These are phyloP conservation scores for Chroicocephalus ridibundus DNA, from an alignment of 2,113 vertebrate species.

Conservation along the genomic window DNA sequence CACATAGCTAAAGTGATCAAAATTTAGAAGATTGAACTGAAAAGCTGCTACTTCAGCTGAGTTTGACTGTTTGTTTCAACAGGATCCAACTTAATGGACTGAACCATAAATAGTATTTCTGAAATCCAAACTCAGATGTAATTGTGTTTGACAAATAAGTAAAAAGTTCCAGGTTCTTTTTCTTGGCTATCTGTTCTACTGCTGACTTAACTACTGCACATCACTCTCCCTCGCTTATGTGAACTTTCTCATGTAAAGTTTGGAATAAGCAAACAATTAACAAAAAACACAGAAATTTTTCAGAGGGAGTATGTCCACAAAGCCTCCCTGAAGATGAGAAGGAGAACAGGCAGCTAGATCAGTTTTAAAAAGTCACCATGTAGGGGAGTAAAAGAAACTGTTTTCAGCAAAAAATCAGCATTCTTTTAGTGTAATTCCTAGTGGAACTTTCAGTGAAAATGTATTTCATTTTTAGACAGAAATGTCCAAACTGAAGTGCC, in stretches of 20 bases:
- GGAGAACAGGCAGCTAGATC: neutral
- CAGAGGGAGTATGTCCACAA: neutral
- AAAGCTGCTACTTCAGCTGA: neutral
- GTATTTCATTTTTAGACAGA: neutral
- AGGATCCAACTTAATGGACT: neutral
- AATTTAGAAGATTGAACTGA: neutral
- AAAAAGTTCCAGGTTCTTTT: slow-evolving; percentile 5
- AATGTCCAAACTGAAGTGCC: neutral
- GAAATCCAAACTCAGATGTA: neutral
- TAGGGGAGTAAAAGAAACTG: neutral
- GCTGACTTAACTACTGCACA: neutral
- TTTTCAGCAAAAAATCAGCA: neutral
- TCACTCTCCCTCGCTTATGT: neutral
- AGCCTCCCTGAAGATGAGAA: neutral
- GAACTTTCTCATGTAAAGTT: neutral
- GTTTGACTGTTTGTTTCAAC: neutral
- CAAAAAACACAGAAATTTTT: neutral
- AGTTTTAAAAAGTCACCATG: neutral
- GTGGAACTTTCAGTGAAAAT: neutral
- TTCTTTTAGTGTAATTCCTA: neutral
- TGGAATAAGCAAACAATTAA: neutral
- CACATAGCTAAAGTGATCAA: neutral
- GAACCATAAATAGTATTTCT: neutral
- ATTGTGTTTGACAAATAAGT: slow-evolving; percentile 6
- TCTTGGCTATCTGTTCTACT: neutral